Evolutionary conservation across 2,888 invertebrate species (phyloP).

Genomic region (Scotopteryx bipunctaria): DNA sequence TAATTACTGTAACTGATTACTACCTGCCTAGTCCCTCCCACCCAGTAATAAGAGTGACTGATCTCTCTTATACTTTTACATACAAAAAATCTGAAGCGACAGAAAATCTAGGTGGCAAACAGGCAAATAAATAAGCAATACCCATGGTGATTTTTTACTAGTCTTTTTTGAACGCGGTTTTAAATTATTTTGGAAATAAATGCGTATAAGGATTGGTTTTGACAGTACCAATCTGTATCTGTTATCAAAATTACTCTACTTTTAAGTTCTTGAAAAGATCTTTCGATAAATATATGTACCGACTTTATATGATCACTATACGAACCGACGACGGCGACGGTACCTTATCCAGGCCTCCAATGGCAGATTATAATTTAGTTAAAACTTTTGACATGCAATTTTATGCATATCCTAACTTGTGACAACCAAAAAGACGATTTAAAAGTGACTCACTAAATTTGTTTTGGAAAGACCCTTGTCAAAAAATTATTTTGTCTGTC

Average conservation of each 20-base stretch:
- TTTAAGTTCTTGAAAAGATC: too few relatives aligned
- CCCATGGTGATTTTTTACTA: too few relatives aligned
- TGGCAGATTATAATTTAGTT: background rate
- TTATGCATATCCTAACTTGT: constrained; percentile 12
- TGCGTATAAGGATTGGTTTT: constrained; percentile 4
- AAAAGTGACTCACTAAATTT: constrained; percentile 4
- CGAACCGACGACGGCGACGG: background rate
- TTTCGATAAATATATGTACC: too few relatives aligned
- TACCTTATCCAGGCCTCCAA: background rate
- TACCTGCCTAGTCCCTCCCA: too few relatives aligned
- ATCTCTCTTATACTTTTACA: too few relatives aligned
- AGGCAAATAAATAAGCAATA: too few relatives aligned
- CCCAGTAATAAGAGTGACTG: too few relatives aligned
- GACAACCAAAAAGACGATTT: constrained; percentile 14
- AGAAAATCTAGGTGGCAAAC: too few relatives aligned
- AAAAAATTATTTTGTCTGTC: too few relatives aligned
- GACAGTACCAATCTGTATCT: too few relatives aligned
- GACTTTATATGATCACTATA: background rate
- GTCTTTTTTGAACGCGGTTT: background rate
- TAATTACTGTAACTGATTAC: background rate
- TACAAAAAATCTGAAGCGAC: too few relatives aligned
- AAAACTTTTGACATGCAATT: constrained; percentile 20
- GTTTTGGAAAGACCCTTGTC: constrained; percentile 21
- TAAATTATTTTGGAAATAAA: background rate
- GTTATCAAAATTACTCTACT: too few relatives aligned